Evolutionary conservation across 2,797 vertebrate species (phyloP), one percentile per base, ranked within the genome.

Genomic region (Lutjanus campechanus): DNA sequence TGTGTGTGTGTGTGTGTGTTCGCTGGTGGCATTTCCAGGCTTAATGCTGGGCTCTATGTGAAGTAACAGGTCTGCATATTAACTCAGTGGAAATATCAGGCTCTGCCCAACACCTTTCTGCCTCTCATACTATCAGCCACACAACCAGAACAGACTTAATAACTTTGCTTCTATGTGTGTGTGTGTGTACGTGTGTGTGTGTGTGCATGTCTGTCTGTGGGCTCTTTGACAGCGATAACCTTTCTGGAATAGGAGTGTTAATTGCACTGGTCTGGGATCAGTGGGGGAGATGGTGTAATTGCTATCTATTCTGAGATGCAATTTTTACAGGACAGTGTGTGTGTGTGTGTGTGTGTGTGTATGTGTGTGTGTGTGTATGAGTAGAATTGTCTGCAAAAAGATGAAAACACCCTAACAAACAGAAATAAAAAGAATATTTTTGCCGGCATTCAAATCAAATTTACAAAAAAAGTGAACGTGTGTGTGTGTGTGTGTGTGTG

Each of bases 211-310:
- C 46, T 74, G 67, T 69, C 60, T 81, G 61, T 69, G 75, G 81
- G 59, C 83, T 88, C 81, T 90, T 84, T 93, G 92, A 93, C 93
- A 93, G 89, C 73, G 25, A 90, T 95, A 95, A 95, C 95, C 93
- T 95, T 95, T 95, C 77, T 89, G 85, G 73, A 91, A 92, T 83
- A 77, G 85, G 76, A 84, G 87, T 90, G 93, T 93, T 95, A 94
- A 94, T 95, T 95, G 93, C 81, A 90, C 85, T 83, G 84, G 87
- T 90, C 85, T 86, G 68, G 80, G 84, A 91, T 93, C 91, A 92
- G 87, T 86, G 50, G 65, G 85, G 80, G 73, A 89, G 81, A 83
- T 67, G 73, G 54, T 92, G 77, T 91, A 93, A 91, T 90, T 93
- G 82, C 73, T 67, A 76, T 87, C 85, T 88, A 83, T 84, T 92